Evolutionary conservation across 30 jellyfish, hydroid and myxozoan genomes (phyloP).

Genomic region (Phacellophora camtschatica): DNA sequence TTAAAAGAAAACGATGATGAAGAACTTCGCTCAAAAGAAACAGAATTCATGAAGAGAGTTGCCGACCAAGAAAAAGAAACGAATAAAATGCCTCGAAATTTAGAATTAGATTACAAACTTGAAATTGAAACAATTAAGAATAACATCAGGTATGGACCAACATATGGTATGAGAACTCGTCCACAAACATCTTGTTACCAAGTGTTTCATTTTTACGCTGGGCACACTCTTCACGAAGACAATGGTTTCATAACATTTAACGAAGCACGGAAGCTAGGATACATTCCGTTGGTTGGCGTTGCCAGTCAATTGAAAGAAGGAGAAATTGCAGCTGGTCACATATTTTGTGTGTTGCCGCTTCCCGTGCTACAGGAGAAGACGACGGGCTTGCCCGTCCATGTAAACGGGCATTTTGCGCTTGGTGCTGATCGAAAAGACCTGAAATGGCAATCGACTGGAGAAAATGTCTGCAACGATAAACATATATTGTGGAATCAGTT

Average conservation of each 20-base stretch:
- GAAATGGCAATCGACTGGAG: slow-evolving; percentile 39
- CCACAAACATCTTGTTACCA: too few relatives aligned
- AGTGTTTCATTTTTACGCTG: slow-evolving; percentile 19
- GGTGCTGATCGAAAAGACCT: slow-evolving; percentile 66
- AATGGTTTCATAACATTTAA: not conserved
- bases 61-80: not conserved
- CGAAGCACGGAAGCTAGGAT: slow-evolving; percentile 7
- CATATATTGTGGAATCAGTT: slow-evolving; percentile 35
- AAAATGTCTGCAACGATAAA: slow-evolving; percentile 15
- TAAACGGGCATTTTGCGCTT: slow-evolving; percentile 60
- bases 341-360: slow-evolving; percentile 49
- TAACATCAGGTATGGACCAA: too few relatives aligned
- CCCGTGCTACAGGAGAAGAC: slow-evolving; percentile 10
- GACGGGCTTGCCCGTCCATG: slow-evolving; percentile 54
- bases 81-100: not conserved
- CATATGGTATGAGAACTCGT: too few relatives aligned
- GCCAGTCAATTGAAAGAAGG: not conserved
- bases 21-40: not conserved
- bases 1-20: not conserved
- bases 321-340: slow-evolving; percentile 23
- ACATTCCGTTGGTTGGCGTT: slow-evolving; percentile 48
- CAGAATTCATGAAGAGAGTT: not conserved
- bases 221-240: slow-evolving; percentile 1
- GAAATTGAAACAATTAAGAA: not conserved
- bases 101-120: too few relatives aligned